phyloP scores from a whole-genome alignment of 2,888 invertebrate genomes.

The Opisthograptis luteolata region DNA sequence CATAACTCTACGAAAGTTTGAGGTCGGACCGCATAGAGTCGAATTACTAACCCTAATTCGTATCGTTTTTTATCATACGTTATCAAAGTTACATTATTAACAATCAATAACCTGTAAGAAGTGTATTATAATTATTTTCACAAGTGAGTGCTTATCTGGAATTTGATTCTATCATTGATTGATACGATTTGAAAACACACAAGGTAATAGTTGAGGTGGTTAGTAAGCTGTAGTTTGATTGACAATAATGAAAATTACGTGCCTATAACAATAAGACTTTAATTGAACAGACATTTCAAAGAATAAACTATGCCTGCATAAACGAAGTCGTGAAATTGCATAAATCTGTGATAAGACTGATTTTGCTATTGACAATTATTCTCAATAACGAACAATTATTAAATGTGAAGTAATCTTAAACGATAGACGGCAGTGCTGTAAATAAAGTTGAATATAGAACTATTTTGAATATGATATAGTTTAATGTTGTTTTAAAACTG shows the following conservation, averaged over 20 bases:
- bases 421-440: too few relatives aligned
- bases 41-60: not conserved
- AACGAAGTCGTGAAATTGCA: not conserved
- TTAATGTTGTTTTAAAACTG: constrained; percentile 2
- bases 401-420: too few relatives aligned
- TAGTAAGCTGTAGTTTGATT: not conserved
- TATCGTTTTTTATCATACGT: not conserved
- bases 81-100: too few relatives aligned
- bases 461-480: constrained; percentile 12
- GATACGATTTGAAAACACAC: not conserved
- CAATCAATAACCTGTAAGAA: too few relatives aligned
- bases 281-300: not conserved
- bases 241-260: not conserved
- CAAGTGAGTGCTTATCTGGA: not conserved
- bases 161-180: not conserved
- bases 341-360: constrained; percentile 12
- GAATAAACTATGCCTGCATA: not conserved
- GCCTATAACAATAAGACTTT: not conserved
- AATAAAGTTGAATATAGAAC: too few relatives aligned
- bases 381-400: not conserved
- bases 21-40: not conserved
- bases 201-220: too few relatives aligned
- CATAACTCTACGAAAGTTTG: not conserved
- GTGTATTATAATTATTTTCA: too few relatives aligned
- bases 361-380: not conserved